Conservation (phyloP, 2,113 vertebrate species). For the Hemichromis elongatus region DNA sequence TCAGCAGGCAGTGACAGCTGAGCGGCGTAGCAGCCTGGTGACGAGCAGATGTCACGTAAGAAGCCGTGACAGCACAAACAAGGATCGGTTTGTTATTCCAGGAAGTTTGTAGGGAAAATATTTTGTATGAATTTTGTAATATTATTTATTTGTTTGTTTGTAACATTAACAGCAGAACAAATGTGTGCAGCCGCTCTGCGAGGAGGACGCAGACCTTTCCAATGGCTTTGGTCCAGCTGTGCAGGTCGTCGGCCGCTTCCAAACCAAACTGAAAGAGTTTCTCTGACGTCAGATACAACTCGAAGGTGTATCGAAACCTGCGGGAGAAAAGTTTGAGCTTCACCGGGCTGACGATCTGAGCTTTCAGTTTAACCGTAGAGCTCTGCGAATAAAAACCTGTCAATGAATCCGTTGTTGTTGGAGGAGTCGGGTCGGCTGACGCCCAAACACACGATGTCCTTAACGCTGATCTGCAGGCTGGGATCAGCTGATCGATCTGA, state of each 20-base stretch:
- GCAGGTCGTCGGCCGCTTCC: constrained; percentile 80
- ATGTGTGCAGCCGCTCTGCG: background rate
- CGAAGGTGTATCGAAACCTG: constrained; percentile 90
- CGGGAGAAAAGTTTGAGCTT: background rate
- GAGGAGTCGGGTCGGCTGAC: constrained; percentile 69
- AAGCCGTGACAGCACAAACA: background rate
- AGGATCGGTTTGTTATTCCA: background rate
- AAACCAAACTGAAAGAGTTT: constrained; percentile 87
- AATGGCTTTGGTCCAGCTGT: constrained; percentile 86
- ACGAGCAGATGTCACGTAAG: background rate
- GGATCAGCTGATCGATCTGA: constrained; percentile 76
- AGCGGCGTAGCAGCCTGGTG: constrained; percentile 85
- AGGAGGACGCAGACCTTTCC: constrained; percentile 78
- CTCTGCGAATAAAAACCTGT: constrained; percentile 55
- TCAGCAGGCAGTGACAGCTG: constrained; percentile 90
- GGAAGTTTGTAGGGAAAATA: background rate
- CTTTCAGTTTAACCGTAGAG: background rate
- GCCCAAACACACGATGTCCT: constrained; percentile 81
- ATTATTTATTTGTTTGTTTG: background rate
- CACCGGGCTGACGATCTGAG: background rate
- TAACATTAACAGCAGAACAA: background rate
- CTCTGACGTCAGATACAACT: constrained; percentile 83
- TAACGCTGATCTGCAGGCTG: constrained; percentile 70
- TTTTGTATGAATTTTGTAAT: background rate
- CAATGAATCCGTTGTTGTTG: constrained; percentile 69